A percentile compares a stretch with the other conserved stretches of the same genome.
These are phyloP conservation scores for Chelonoidis abingdonii DNA, from an alignment of 2,113 vertebrate species.

Conservation along the genomic window DNA sequence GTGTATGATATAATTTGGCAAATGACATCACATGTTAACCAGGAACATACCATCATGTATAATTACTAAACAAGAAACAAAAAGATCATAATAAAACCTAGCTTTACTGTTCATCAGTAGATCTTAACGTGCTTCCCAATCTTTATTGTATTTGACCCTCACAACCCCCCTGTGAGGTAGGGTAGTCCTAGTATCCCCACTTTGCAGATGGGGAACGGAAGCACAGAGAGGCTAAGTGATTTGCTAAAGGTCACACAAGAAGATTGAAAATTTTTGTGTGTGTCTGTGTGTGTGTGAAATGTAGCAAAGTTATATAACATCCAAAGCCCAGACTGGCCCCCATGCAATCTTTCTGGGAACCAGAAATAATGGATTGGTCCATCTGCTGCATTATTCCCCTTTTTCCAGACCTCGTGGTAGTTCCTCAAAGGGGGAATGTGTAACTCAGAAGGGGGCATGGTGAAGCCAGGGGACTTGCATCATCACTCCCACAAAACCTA, in stretches of 20 bases:
- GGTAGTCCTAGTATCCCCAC: not conserved
- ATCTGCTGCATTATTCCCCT: not conserved
- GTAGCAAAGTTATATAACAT: not conserved
- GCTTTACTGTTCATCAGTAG: not conserved
- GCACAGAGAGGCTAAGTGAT: not conserved
- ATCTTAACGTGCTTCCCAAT: not conserved
- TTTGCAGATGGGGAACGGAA: not conserved
- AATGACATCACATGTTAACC: not conserved
- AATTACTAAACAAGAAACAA: not conserved
- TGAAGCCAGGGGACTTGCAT: not conserved
- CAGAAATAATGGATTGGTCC: not conserved
- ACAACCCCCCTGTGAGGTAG: not conserved
- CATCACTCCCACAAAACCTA: slow-evolving; percentile 8
- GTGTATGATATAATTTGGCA: not conserved
- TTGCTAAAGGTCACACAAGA: not conserved
- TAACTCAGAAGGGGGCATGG: slow-evolving; percentile 12
- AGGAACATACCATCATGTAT: not conserved
- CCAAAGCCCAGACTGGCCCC: slow-evolving; percentile 9
- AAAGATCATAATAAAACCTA: not conserved
- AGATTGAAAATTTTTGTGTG: not conserved
- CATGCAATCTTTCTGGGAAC: slow-evolving; percentile 17
- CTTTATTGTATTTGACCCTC: not conserved
- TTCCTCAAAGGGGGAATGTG: slow-evolving; percentile 21
- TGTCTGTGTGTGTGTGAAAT: not conserved
- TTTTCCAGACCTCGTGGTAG: not conserved